Conservation (phyloP, 1,140 invertebrate genomes). For the Chelonus insularis region DNA sequence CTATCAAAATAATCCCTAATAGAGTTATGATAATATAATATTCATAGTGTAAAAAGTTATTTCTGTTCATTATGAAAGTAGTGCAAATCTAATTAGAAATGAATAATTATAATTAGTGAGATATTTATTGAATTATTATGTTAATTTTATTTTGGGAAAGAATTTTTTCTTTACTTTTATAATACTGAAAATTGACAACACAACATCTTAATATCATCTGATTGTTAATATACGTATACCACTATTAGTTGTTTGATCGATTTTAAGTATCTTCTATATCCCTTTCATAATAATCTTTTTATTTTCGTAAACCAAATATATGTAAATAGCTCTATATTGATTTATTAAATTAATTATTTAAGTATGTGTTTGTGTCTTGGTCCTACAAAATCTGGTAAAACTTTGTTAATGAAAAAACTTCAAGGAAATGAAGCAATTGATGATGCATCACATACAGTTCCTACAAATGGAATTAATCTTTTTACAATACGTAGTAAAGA, state of each 20-base stretch:
- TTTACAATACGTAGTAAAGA: slow-evolving; percentile 65
- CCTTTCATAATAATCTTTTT: background rate
- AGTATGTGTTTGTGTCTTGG: slow-evolving; percentile 71
- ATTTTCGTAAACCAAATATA: background rate
- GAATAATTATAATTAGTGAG: too few species aligned
- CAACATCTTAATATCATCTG: background rate
- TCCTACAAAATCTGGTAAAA: slow-evolving; percentile 78
- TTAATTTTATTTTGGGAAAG: too few species aligned
- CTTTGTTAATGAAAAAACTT: slow-evolving; percentile 73
- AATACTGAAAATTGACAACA: background rate
- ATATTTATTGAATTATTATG: too few species aligned
- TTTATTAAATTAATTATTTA: too few species aligned
- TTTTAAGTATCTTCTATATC: background rate
- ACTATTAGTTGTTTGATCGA: slow-evolving; percentile 7
- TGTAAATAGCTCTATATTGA: background rate
- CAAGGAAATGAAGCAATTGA: slow-evolving; percentile 71
- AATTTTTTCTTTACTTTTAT: background rate
- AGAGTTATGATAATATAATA: too few species aligned
- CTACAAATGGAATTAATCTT: slow-evolving; percentile 78
- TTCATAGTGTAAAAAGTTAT: too few species aligned
- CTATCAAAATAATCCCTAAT: too few species aligned
- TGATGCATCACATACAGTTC: slow-evolving; percentile 72
- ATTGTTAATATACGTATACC: too few species aligned
- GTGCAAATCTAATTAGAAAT: too few species aligned
- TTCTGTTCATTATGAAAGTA: too few species aligned